A percentile compares a stretch with the other conserved stretches of the same genome.
These are phyloP conservation scores for Escarpia spicata DNA, from an alignment of 2,888 invertebrate species.

Conservation along the genomic window DNA sequence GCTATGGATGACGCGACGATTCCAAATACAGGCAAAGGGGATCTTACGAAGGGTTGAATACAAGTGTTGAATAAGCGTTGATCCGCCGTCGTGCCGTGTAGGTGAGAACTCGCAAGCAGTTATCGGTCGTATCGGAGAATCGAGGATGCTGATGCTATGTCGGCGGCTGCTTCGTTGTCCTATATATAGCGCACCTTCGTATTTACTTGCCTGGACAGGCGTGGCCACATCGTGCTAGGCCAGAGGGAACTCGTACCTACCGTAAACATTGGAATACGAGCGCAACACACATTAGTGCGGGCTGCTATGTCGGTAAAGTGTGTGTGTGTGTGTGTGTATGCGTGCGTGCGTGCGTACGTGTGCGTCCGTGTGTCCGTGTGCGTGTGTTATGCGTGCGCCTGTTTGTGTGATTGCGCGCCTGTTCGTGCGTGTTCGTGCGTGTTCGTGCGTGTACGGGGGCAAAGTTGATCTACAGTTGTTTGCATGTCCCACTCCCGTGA, in stretches of 20 bases:
- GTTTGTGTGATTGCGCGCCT: no score
- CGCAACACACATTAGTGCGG: not conserved
- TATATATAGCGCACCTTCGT: not conserved
- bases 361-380: no score
- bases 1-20: not conserved
- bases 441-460: no score
- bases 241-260: not conserved
- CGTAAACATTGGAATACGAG: not conserved
- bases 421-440: no score
- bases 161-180: not conserved
- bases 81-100: not conserved
- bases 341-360: no score
- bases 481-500: not conserved
- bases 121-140: not conserved
- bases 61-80: not conserved
- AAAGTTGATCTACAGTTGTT: not conserved
- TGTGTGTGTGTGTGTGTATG: not conserved
- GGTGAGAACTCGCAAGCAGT: not conserved
- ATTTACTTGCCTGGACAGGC: not conserved
- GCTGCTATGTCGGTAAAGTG: not conserved
- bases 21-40: not conserved
- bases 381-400: no score
- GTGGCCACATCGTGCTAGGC: not conserved
- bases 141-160: not conserved
- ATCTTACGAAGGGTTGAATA: not conserved